phyloP scores from a whole-genome alignment of 2,797 vertebrate genomes.

The Gallinago nigripennis region DNA sequence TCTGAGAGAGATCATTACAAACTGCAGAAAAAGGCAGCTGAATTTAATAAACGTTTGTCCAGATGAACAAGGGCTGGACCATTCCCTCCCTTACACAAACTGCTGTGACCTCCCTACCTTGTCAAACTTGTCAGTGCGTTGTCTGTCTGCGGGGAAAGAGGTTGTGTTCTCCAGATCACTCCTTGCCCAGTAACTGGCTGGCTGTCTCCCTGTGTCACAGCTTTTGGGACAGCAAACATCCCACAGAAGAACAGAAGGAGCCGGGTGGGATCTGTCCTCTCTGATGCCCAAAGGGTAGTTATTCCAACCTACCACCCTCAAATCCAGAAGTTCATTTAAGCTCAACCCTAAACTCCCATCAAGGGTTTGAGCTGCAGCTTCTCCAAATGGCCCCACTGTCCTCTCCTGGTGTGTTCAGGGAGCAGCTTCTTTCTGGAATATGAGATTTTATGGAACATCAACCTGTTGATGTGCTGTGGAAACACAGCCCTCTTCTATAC shows the following conservation, averaged over 20 bases:
- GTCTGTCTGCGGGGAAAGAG: not conserved
- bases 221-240: not conserved
- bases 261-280: not conserved
- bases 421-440: not conserved
- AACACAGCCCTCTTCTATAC: not conserved
- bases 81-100: not conserved
- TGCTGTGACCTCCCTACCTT: not conserved
- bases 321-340: not conserved
- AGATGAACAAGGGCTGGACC: not conserved
- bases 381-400: not conserved
- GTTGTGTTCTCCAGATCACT: not conserved
- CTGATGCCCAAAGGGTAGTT: not conserved
- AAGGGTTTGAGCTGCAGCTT: not conserved
- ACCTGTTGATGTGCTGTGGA: not conserved
- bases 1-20: not conserved
- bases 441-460: not conserved
- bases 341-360: not conserved
- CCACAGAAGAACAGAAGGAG: not conserved
- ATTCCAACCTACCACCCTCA: not conserved
- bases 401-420: not conserved
- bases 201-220: not conserved
- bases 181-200: not conserved
- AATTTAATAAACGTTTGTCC: not conserved
- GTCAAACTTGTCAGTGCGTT: not conserved
- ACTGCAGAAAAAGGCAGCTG: not conserved